Percentiles rank a stretch among this genome's conserved stretches.
phyloP scores from a whole-genome alignment of 2,113 vertebrate species.

The Caloenas nicobarica region DNA sequence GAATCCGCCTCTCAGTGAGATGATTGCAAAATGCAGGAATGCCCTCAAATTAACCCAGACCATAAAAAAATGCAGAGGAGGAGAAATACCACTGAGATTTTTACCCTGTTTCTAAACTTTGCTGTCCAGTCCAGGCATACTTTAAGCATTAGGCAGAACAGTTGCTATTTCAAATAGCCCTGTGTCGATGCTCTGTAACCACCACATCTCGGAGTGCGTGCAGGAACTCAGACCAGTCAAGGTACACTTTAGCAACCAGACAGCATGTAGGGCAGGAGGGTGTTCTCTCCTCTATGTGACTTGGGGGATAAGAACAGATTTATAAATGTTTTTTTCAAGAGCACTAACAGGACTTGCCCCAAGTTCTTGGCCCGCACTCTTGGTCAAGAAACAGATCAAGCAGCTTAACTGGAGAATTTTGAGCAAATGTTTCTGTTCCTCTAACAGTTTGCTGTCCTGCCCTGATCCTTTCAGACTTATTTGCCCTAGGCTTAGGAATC shows the following conservation, averaged over 20 bases:
- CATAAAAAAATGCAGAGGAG: neutral
- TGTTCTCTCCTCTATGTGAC: neutral
- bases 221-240: rapidly evolving
- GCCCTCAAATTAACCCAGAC: neutral
- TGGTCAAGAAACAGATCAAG: neutral
- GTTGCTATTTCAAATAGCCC: neutral
- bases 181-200: neutral
- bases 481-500: conserved; percentile 14
- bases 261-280: neutral
- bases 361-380: conserved; percentile 3
- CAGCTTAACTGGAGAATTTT: neutral
- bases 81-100: neutral
- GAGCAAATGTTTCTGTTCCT: neutral
- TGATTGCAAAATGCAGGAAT: neutral
- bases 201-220: neutral
- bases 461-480: neutral
- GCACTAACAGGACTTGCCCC: neutral
- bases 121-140: neutral
- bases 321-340: conserved; percentile 26
- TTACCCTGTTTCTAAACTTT: neutral
- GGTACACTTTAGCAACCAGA: neutral
- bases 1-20: neutral
- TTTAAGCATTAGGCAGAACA: neutral
- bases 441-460: neutral
- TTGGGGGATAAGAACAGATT: conserved; percentile 13